Conservation (phyloP, 2,888 invertebrate genomes). For the Coleophora flavipennella region DNA sequence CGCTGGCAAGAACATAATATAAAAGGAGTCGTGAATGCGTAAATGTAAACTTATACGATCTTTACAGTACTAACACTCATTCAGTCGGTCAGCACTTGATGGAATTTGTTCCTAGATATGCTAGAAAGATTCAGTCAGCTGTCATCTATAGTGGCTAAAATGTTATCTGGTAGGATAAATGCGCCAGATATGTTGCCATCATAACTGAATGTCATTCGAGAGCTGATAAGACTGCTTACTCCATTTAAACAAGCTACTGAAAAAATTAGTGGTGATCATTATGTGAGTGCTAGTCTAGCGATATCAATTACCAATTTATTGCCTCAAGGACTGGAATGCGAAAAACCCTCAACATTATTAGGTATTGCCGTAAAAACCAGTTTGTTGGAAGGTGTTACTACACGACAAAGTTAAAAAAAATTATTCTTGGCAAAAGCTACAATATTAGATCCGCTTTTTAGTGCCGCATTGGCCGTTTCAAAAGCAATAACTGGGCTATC, state of each 20-base stretch:
- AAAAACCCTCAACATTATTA: conserved; percentile 8
- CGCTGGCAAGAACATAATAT: too few species aligned
- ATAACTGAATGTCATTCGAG: conserved; percentile 8
- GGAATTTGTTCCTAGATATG: conserved; percentile 18
- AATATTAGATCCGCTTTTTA: conserved; percentile 9
- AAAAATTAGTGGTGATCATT: conserved; percentile 7
- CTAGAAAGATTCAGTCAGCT: conserved; percentile 10
- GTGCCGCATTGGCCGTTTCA: conserved; percentile 8
- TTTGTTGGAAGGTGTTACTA: conserved; percentile 4
- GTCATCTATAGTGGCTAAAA: conserved; percentile 9
- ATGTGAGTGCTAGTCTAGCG: conserved; percentile 10
- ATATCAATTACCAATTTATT: conserved; percentile 10
- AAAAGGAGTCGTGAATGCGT: too few species aligned
- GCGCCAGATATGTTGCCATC: conserved; percentile 7
- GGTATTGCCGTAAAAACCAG: conserved; percentile 7
- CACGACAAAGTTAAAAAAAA: conserved; percentile 4
- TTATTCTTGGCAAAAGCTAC: conserved; percentile 7
- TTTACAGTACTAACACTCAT: conserved; percentile 17
- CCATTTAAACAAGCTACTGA: conserved; percentile 8
- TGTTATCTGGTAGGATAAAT: conserved; percentile 5
- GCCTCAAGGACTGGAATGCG: conserved; percentile 8
- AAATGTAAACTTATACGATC: too few species aligned
- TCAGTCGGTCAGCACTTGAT: conserved; percentile 17
- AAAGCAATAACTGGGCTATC: conserved; percentile 8
- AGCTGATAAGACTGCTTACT: conserved; percentile 12